These are phyloP conservation scores for Gasterosteus nipponicus DNA, from an alignment of 2,113 vertebrate genomes.

Conservation along the genomic window DNA sequence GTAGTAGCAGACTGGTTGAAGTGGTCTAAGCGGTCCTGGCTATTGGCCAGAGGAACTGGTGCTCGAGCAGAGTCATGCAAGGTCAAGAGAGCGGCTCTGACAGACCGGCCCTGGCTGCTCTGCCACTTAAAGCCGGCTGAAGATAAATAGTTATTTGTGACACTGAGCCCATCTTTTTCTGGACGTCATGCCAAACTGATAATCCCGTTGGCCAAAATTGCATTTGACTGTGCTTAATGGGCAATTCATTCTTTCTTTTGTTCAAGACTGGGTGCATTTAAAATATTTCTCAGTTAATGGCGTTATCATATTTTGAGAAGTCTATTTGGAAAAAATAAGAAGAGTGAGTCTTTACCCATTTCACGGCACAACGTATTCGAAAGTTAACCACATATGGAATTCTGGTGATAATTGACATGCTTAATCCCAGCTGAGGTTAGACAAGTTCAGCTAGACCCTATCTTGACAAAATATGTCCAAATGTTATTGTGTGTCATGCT, in stretches of 20 bases:
- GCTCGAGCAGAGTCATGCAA: slow-evolving; percentile 54
- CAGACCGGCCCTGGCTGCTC: slow-evolving; percentile 45
- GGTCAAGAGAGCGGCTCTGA: slow-evolving; percentile 70
- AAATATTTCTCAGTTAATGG: not conserved
- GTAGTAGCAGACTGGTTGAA: slow-evolving; percentile 26
- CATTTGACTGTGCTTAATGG: not conserved
- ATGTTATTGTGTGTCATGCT: slow-evolving; percentile 62
- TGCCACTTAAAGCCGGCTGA: slow-evolving; percentile 46
- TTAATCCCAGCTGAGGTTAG: slow-evolving; percentile 44
- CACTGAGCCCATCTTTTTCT: slow-evolving; percentile 42
- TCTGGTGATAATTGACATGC: slow-evolving; percentile 47
- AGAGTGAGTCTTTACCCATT: slow-evolving; percentile 9
- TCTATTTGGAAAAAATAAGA: slow-evolving; percentile 15
- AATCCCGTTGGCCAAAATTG: not conserved
- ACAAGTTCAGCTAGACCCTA: slow-evolving; percentile 22
- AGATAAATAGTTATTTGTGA: slow-evolving; percentile 68
- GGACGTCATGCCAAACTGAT: slow-evolving; percentile 7
- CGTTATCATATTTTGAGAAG: not conserved
- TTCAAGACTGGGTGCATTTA: not conserved
- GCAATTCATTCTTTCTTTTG: not conserved
- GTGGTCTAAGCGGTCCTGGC: slow-evolving; percentile 41
- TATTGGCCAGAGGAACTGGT: slow-evolving; percentile 41
- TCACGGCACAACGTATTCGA: slow-evolving; percentile 8
- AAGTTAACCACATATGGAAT: slow-evolving; percentile 42
- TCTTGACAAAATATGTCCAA: slow-evolving; percentile 66